A percentile compares a stretch with the other conserved stretches of the same genome.
These are phyloP conservation scores for Rhogogaster chlorosoma DNA, from an alignment of 2,888 invertebrate species.

Conservation along the genomic window DNA sequence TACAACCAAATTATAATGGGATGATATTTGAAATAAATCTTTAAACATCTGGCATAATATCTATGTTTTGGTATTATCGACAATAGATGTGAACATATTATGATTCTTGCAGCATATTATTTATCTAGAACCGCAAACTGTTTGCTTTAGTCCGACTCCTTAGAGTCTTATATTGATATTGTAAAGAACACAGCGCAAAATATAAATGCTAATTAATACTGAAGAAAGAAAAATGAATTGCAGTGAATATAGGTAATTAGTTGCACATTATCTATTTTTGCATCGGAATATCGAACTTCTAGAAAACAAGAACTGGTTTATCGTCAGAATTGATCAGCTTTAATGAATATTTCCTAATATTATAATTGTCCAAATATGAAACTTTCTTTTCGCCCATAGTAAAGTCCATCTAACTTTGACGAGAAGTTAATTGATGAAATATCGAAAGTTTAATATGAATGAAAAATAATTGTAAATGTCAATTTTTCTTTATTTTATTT, in stretches of 20 bases:
- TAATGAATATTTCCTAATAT: neutral
- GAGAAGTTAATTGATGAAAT: neutral
- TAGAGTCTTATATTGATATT: neutral
- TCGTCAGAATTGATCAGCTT: neutral
- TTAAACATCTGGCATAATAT: neutral
- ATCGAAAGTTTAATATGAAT: neutral
- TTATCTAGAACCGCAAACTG: neutral
- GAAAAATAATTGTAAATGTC: neutral
- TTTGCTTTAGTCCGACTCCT: neutral
- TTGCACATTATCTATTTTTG: neutral
- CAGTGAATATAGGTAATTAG: neutral
- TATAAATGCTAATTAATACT: slow-evolving; percentile 32
- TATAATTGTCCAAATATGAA: neutral
- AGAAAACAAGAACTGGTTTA: neutral
- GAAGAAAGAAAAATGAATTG: neutral
- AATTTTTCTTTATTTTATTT: neutral
- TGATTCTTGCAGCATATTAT: neutral
- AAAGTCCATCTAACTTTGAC: neutral
- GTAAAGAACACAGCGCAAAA: neutral
- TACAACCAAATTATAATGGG: neutral
- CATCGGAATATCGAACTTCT: neutral
- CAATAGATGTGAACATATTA: neutral
- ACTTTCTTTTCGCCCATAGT: neutral
- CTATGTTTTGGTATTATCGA: neutral
- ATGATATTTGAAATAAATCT: neutral